A percentile compares a stretch with the other conserved stretches of the same genome.
Evolutionary conservation across 2,113 vertebrate genomes (phyloP).

Genomic region (Scolopax mira): DNA sequence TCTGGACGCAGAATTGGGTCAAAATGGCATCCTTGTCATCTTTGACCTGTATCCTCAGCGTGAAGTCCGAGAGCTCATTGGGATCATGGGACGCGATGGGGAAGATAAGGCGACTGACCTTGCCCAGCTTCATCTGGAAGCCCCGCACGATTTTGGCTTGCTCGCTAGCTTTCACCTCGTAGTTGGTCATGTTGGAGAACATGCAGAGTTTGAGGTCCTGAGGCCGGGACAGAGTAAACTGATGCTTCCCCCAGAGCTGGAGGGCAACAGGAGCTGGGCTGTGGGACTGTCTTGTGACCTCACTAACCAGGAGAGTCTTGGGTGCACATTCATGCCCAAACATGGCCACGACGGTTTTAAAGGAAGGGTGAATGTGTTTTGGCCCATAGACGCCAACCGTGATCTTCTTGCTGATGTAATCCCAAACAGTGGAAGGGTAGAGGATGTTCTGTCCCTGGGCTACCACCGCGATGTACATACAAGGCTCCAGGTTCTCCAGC

Average conservation of each 20-base stretch:
- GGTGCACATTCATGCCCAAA: constrained; percentile 95
- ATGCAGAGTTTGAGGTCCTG: constrained; percentile 90
- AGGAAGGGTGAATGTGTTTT: constrained; percentile 95
- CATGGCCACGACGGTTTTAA: constrained; percentile 91
- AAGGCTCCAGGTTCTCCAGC: constrained; percentile 91
- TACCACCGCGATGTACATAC: constrained; percentile 89
- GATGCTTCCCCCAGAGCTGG: constrained; percentile 96
- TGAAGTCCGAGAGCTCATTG: constrained; percentile 88
- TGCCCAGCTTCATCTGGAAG: constrained; percentile 95
- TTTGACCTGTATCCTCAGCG: constrained; percentile 88
- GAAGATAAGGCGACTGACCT: constrained; percentile 89
- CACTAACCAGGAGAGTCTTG: constrained; percentile 89
- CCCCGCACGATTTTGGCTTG: constrained; percentile 85
- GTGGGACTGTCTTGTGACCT: constrained; percentile 82
- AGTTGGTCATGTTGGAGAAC: constrained; percentile 95
- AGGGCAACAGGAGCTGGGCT: constrained; percentile 81
- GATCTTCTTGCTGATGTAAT: constrained; percentile 90
- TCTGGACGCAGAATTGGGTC: constrained; percentile 94
- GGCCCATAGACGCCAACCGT: constrained; percentile 93
- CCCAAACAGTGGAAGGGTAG: constrained; percentile 89
- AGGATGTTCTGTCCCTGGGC: constrained; percentile 81
- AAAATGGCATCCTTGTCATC: constrained; percentile 86
- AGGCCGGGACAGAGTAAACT: constrained; percentile 84
- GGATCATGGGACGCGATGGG: constrained; percentile 81
- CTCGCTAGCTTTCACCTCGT: constrained; percentile 82